Evolutionary conservation across 2,113 vertebrate species (phyloP).

Genomic region (Pluvianellus socialis): DNA sequence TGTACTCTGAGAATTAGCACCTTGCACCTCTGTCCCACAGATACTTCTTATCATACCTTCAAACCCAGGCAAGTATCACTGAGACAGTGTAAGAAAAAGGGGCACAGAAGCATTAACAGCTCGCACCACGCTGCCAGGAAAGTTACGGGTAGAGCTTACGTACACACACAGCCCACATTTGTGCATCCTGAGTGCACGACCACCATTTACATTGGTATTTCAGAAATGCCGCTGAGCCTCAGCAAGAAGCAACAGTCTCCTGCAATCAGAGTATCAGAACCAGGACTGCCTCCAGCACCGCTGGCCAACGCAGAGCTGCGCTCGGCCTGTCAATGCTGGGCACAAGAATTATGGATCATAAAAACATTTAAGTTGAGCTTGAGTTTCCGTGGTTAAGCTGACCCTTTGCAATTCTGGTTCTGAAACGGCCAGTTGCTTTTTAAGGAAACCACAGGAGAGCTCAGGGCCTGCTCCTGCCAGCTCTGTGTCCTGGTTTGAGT

Average conservation of each 20-base stretch:
- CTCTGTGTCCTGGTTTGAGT: no score
- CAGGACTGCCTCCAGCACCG: not conserved
- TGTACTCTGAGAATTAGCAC: not conserved
- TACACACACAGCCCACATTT: fast-evolving
- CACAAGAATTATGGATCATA: not conserved
- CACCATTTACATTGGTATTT: not conserved
- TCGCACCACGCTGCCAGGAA: not conserved
- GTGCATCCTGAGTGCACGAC: fast-evolving
- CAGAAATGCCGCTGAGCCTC: not conserved
- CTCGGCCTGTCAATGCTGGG: fast-evolving
- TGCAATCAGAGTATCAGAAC: not conserved
- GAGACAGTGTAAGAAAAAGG: not conserved
- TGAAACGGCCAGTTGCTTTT: not conserved
- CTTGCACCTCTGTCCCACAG: not conserved
- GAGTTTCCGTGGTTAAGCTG: not conserved
- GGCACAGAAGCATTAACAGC: not conserved
- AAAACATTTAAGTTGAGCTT: not conserved
- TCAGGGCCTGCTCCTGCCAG: not conserved
- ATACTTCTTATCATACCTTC: not conserved
- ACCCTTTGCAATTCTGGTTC: not conserved
- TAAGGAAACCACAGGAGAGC: not conserved
- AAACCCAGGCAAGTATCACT: not conserved
- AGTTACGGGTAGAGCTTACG: not conserved
- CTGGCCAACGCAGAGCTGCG: not conserved
- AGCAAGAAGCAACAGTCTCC: not conserved